phyloP scores from a whole-genome alignment of 2,797 vertebrate genomes.

The Fistularia commersonii region DNA sequence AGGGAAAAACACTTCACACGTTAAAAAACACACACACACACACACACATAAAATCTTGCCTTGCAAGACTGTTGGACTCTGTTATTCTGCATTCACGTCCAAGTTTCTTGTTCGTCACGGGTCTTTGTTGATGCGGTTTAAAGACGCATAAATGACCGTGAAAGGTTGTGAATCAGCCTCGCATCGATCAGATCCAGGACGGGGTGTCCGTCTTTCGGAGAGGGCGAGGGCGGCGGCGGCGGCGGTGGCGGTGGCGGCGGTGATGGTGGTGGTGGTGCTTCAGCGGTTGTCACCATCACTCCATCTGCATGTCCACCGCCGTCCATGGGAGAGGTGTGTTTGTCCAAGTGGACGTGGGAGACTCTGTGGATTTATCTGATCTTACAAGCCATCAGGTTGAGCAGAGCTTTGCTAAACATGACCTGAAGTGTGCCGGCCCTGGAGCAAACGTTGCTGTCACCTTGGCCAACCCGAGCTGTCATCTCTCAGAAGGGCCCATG shows the following conservation, averaged over 20 bases:
- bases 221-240: too few relatives aligned
- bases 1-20: slow-evolving; percentile 20
- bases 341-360: slow-evolving; percentile 69
- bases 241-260: too few relatives aligned
- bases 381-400: slow-evolving; percentile 82
- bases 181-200: slow-evolving; percentile 30
- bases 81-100: slow-evolving; percentile 37
- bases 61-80: slow-evolving; percentile 50
- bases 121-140: slow-evolving; percentile 12
- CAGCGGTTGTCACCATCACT: slow-evolving; percentile 44
- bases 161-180: slow-evolving; percentile 20
- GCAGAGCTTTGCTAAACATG: slow-evolving; percentile 79
- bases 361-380: slow-evolving; percentile 79
- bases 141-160: slow-evolving; percentile 27
- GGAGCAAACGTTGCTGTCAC: slow-evolving; percentile 80
- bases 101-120: slow-evolving; percentile 34
- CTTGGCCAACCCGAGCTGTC: slow-evolving; percentile 71
- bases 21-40: slow-evolving; percentile 37
- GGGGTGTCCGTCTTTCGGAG: neutral
- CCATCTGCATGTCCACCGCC: slow-evolving; percentile 33
- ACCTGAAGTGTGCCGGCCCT: slow-evolving; percentile 81
- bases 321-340: slow-evolving; percentile 65
- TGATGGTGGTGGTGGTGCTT: slow-evolving; percentile 9
- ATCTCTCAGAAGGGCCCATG: slow-evolving; percentile 57
- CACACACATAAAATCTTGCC: slow-evolving; percentile 39